Conservation (phyloP, 2,888 invertebrate species). For the Sinelater perroti region DNA sequence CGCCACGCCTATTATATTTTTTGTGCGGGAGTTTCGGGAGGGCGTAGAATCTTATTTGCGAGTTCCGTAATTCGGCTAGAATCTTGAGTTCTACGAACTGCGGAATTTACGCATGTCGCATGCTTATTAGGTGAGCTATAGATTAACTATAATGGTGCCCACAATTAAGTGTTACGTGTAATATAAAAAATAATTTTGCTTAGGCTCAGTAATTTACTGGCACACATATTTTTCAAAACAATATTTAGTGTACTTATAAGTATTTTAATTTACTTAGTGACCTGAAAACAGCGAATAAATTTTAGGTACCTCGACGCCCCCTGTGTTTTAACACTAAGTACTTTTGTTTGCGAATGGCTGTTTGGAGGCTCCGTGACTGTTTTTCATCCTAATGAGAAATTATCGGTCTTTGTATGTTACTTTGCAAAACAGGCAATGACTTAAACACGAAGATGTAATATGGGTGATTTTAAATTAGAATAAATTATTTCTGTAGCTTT, state of each 20-base stretch:
- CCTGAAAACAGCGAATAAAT: neutral
- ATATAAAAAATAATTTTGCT: too few species aligned
- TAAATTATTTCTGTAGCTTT: neutral
- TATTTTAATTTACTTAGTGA: neutral
- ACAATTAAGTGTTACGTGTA: too few species aligned
- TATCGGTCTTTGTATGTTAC: neutral
- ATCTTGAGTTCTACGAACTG: too few species aligned
- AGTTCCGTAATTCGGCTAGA: too few species aligned
- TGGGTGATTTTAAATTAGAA: neutral
- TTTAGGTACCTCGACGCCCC: neutral
- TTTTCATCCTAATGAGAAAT: neutral
- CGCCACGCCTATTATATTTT: too few species aligned
- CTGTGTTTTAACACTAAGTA: constrained; percentile 3
- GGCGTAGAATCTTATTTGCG: too few species aligned
- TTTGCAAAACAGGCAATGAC: neutral
- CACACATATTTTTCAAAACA: too few species aligned
- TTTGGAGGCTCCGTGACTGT: neutral
- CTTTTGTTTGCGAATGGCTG: constrained; percentile 3
- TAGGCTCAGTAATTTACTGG: too few species aligned
- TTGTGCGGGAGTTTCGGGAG: too few species aligned
- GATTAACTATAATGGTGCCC: too few species aligned
- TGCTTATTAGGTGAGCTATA: too few species aligned
- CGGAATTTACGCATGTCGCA: too few species aligned
- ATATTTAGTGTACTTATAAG: neutral
- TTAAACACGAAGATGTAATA: constrained; percentile 1